Evolutionary conservation across 1,140 invertebrate species (phyloP), one percentile per base, ranked within the genome.

Genomic region (Drosophila albomicans): DNA sequence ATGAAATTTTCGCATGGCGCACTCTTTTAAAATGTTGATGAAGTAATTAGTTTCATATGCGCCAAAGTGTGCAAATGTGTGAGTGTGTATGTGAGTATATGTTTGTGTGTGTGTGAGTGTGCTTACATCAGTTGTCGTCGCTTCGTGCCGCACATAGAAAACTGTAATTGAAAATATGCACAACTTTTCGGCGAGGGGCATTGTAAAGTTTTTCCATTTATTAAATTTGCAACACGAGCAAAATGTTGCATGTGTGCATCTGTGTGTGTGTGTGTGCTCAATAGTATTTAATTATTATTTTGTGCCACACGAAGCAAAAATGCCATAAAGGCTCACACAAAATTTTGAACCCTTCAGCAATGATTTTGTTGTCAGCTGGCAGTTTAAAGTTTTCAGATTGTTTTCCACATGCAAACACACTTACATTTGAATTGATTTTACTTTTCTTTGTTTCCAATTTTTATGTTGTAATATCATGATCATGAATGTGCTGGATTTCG

Each of bases 1-100:
- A 69, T 62, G 66, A 57, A 79, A 87, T 70, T 72, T 79, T 63
- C 63, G 20, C 52, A 58, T 59, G 52, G 64, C 48, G 61, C 71
- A 30, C 61, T 71, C 71, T 80, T 84, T 57, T 57, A 20, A 88
- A 88, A 88, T 88, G 80, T 88, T 88, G 85, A 88, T 89, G 74
- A 84, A 89, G 85, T 89, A 88, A 88, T 88, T 88, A 88, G 81
- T 88, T 78, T 78, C 71, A 82, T 88, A 82, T 88, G 84, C 58
- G 69, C 62, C 59, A 74, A 38, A 38, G 20, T 20, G 10, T 20
- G 51, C 15, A 35, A 28, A 16, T 62, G 43, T 10, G 52, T 52
- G 16, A 45, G 32, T 59, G 28, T 67, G 41, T 32, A 32, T 43
- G 32, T 71, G 32, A 63, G 51, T 51, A 51, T 46, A 45, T 59